These are phyloP conservation scores for Hyppa rectilinea DNA, from an alignment of 2,888 invertebrate genomes.

Conservation along the genomic window DNA sequence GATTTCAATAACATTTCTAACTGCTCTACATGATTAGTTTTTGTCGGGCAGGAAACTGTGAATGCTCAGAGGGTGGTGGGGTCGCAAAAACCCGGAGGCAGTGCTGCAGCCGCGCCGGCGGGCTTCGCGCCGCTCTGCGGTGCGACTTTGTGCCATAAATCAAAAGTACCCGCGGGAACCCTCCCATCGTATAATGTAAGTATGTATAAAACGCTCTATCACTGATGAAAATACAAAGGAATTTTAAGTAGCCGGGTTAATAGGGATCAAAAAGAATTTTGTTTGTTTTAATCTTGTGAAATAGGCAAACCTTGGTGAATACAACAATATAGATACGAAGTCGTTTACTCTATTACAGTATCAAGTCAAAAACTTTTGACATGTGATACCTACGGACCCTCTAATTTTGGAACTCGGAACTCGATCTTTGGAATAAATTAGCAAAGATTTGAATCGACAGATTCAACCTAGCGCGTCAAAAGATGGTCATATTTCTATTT, in stretches of 20 bases:
- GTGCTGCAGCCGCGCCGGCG: conserved; percentile 74
- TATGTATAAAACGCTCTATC: conserved; percentile 78
- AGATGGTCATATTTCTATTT: neutral
- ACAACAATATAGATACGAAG: neutral
- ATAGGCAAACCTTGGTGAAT: conserved; percentile 1
- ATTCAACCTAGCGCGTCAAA: neutral
- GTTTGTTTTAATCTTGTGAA: conserved; percentile 28
- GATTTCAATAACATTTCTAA: conserved; percentile 62
- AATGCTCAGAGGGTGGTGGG: conserved; percentile 77
- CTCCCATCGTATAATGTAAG: conserved; percentile 79
- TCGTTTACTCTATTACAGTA: neutral
- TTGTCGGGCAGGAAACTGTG: conserved; percentile 71
- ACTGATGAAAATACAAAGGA: conserved; percentile 74
- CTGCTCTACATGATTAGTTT: conserved; percentile 71
- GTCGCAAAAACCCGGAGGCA: conserved; percentile 83
- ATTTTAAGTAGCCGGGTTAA: conserved; percentile 61
- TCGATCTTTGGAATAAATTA: neutral
- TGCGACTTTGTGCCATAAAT: conserved; percentile 87
- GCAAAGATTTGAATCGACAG: neutral
- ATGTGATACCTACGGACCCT: neutral
- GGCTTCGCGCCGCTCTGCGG: conserved; percentile 73
- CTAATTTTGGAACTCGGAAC: neutral
- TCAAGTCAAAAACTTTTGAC: neutral
- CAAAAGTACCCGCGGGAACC: conserved; percentile 86
- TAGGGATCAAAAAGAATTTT: conserved; percentile 64